Evolutionary conservation across 1,140 invertebrate genomes (phyloP).

Genomic region (Drosophila sechellia): DNA sequence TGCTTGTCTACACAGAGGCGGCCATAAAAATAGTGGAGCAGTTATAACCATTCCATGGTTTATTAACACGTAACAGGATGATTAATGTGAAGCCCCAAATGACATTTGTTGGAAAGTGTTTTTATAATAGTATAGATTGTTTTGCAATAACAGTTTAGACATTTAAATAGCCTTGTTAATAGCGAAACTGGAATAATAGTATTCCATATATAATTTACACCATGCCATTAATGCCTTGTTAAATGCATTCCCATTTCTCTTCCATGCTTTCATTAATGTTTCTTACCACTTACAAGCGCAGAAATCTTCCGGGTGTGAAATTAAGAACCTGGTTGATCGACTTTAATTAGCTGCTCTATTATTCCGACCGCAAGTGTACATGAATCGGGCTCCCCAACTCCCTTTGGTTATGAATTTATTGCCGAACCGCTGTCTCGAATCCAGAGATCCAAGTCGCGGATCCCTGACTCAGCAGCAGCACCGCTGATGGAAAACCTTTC

Average conservation of each 20-base stretch:
- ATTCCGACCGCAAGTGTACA: slow-evolving; percentile 9
- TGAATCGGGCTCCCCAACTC: slow-evolving; percentile 7
- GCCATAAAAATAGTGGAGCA: slow-evolving; percentile 16
- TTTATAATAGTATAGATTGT: no score
- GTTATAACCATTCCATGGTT: not conserved
- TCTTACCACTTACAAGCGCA: not conserved
- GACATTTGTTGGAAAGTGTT: not conserved
- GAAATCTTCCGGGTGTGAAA: not conserved
- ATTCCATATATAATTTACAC: no score
- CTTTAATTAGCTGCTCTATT: slow-evolving; percentile 6
- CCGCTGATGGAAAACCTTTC: slow-evolving; percentile 46
- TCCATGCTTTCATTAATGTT: not conserved
- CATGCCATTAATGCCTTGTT: not conserved
- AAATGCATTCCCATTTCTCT: not conserved
- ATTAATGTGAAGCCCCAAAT: not conserved
- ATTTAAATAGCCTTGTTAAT: not conserved
- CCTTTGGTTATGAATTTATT: slow-evolving; percentile 43
- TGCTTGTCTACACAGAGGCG: slow-evolving; percentile 10
- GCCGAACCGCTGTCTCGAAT: slow-evolving; percentile 19
- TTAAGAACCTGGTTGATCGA: not conserved
- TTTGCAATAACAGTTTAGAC: no score
- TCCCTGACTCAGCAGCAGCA: slow-evolving; percentile 45
- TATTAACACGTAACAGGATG: no score
- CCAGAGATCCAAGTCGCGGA: slow-evolving; percentile 10
- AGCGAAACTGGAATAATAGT: no score